Evolutionary conservation across 2,888 invertebrate genomes (phyloP), one percentile per base, ranked within the genome.

Genomic region (Netelia fuscicornis): DNA sequence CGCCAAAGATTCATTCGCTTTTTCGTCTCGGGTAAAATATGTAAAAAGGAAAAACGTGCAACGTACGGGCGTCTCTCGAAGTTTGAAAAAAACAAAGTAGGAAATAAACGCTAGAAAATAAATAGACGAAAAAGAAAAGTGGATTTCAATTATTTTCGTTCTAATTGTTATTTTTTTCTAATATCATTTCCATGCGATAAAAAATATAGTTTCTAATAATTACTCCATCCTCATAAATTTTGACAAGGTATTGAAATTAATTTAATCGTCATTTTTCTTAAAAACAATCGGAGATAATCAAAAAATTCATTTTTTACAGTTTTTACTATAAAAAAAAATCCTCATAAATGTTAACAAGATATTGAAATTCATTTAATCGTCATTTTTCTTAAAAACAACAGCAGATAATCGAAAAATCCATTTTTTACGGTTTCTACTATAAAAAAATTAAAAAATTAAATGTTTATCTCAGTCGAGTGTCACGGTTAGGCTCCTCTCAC

Each of bases 401-500:
- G 17, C 17, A 17, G 17, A 17, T 17, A 17, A 17, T 17, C 17
- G 0, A 17, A 17, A 17, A 17, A 17, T 17, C 0, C 17, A 17
- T 17, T 17, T 17, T 17, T 17, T 17, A 17, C 17, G 17, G 17
- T 17, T 17, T 17, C 0, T 30, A 30, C 2, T 30, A 30, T 30
- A 30, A 30, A 30, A 1, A 30, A 30, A 52, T 52, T 52, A 0
- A n/a, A 54, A n/a, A 13, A 54, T 1, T 5, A 25, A 25, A 25
- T 25, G 54, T 54, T 54, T 5, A 54, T 54, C 54, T 54, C 54
- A n/a, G 54, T n/a, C 54, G 68, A 42, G 74, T 62, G 44, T 65
- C 71, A 17, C 67, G 77, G 72, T 77, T 76, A 65, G 37, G 67
- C 42, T 71, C 54, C 20, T 8, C 56, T 81, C 82, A 67, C 72